Evolutionary conservation across 1,140 invertebrate species (phyloP).

Genomic region (Sitophilus oryzae): DNA sequence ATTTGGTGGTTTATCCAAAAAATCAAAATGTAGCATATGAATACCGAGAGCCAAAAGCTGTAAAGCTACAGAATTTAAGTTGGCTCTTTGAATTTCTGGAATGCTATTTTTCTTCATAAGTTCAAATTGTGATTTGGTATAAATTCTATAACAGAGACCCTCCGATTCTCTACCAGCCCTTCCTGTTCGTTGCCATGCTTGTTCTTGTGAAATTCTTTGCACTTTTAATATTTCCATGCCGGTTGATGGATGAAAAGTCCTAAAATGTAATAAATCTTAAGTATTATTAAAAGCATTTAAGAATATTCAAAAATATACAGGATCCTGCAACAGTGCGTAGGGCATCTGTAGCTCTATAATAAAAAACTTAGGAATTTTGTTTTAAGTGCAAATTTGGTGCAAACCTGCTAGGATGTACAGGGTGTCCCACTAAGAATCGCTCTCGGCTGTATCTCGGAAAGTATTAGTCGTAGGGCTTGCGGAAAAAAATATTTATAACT

Average conservation of each 20-base stretch:
- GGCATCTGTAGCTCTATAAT: too few species aligned
- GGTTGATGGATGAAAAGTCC: slow-evolving; percentile 72
- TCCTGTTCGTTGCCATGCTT: slow-evolving; percentile 87
- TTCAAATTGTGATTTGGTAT: slow-evolving; percentile 63
- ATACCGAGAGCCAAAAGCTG: slow-evolving; percentile 82
- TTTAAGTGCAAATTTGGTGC: too few species aligned
- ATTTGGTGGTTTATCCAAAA: slow-evolving; percentile 79
- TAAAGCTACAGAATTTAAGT: slow-evolving; percentile 45
- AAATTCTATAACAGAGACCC: slow-evolving; percentile 80
- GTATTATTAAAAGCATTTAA: too few species aligned
- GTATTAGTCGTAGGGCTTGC: too few species aligned
- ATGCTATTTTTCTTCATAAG: slow-evolving; percentile 62
- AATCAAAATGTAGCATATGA: slow-evolving; percentile 78
- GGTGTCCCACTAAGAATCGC: too few species aligned
- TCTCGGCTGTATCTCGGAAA: too few species aligned
- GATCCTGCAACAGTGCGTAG: too few species aligned
- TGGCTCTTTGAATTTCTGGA: slow-evolving; percentile 78
- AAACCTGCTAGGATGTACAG: too few species aligned
- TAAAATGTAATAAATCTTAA: slow-evolving; percentile 39
- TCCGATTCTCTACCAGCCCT: slow-evolving; percentile 80
- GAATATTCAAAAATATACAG: too few species aligned
- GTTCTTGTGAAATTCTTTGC: slow-evolving; percentile 80
- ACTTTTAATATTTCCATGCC: slow-evolving; percentile 82
- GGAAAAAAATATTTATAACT: too few species aligned
- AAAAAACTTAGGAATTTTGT: too few species aligned